Conservation (phyloP, 1,140 invertebrate species). For the Psilanteris sp. region DNA sequence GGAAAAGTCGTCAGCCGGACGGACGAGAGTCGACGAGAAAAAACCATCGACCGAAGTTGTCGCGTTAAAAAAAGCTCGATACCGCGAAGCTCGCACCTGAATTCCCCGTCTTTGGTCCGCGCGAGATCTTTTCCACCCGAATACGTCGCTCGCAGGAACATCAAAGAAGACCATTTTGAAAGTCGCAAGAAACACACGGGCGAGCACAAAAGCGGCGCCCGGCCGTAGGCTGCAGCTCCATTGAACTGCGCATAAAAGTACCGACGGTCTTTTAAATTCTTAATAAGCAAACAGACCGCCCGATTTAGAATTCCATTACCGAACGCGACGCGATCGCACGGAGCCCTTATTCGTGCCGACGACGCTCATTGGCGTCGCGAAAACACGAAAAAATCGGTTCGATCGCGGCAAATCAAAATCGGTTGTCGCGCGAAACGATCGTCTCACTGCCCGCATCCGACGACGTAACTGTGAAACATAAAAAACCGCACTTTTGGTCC, state of each 20-base stretch:
- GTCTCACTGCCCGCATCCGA: too few species aligned
- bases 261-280: slow-evolving; percentile 22
- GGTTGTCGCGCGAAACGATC: too few species aligned
- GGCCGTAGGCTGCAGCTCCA: slow-evolving; percentile 12
- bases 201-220: neutral
- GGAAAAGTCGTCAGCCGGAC: too few species aligned
- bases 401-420: too few species aligned
- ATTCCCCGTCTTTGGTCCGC: slow-evolving; percentile 1
- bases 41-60: too few species aligned
- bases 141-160: slow-evolving; percentile 1
- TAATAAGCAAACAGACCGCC: slow-evolving; percentile 35
- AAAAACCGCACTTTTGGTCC: too few species aligned
- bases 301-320: slow-evolving; percentile 50
- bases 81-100: slow-evolving; percentile 1
- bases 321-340: too few species aligned
- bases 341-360: too few species aligned
- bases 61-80: slow-evolving; percentile 3
- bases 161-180: slow-evolving; percentile 30
- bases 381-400: too few species aligned
- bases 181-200: slow-evolving; percentile 12
- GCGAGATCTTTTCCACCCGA: slow-evolving; percentile 12
- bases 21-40: too few species aligned
- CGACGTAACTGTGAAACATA: too few species aligned
- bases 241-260: slow-evolving; percentile 31
- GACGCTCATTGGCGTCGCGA: too few species aligned